These are phyloP conservation scores for Limnothrissa miodon DNA, from an alignment of 2,113 vertebrate species.

Conservation along the genomic window DNA sequence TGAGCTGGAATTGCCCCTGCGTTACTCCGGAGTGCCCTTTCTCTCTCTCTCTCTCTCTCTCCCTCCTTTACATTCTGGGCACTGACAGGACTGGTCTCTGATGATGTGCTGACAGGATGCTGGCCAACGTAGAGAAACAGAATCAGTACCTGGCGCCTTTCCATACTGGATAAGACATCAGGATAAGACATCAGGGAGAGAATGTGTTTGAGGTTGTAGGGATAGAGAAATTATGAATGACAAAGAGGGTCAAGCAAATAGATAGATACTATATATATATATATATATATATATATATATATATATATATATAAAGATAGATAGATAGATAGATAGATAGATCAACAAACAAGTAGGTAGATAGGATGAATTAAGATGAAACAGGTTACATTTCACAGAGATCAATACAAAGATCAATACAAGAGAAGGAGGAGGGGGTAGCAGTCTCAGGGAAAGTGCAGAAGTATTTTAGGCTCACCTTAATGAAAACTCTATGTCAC, in stretches of 20 bases:
- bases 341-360: too few relatives aligned
- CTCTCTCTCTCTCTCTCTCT: neutral
- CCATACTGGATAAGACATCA: neutral
- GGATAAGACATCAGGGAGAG: neutral
- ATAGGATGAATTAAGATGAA: neutral
- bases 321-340: too few relatives aligned
- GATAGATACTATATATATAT: too few relatives aligned
- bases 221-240: neutral
- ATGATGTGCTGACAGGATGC: conserved; percentile 21
- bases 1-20: neutral
- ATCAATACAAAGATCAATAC: neutral
- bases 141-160: neutral
- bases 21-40: neutral
- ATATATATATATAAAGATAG: too few relatives aligned
- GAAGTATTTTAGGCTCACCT: neutral
- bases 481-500: neutral
- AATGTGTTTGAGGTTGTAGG: neutral
- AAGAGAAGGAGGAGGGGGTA: neutral
- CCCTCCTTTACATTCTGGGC: neutral
- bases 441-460: neutral
- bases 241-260: neutral
- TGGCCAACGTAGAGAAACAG: neutral
- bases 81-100: neutral
- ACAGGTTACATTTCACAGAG: neutral
- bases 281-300: too few relatives aligned